Base-by-base conservation (phyloP, 2,888 invertebrate species). In the Epirrhoe tristata region DNA sequence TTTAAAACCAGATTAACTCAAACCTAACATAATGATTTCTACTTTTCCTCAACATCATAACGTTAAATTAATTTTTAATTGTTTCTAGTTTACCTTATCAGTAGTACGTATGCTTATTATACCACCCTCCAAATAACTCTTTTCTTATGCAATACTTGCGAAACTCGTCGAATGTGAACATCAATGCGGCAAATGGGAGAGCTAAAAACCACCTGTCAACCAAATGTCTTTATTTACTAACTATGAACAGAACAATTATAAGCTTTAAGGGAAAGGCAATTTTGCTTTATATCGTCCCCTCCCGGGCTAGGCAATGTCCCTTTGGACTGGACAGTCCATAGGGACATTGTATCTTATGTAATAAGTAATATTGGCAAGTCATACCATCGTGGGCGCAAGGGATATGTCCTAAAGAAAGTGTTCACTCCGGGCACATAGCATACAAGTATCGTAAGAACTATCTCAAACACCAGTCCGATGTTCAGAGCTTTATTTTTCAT, bases 91-190 rank as follows among this genome's bases (percentile, higher is more conserved):
- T 43, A 12, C 12, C 12, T 43, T 12, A 12, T 80, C 78, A 90
- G 74, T 91, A 92, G 67, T 82, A 89, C 1, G 90, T 90, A n/a
- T 88, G 76, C 50, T 63, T 72, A 72, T 91, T 92, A 71, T 81
- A 93, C 88, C 88, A 93, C 34, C 93, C 93, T 62, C 79, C 69
- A 68, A 89, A 88, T 32, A 80, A 74, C 31, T 79, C 66, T 69
- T 75, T 81, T 73, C 97, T 94, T 63, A 97, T 94, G 71, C 95
- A 94, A 76, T 94, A 95, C 81, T 96, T 95, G 76, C 97, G 93
- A 51, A 94, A 87, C 88, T 97, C 97, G 75, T 97, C 97, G 79
- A 96, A 97, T 34, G 93, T 81, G 85, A 97, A 95, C 85, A 97
- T 95, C 52, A 95, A 83, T n/a, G 94, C 70, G 57, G 95, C 94